phyloP scores from a whole-genome alignment of 2,797 vertebrate genomes.

The Melanitta fusca region DNA sequence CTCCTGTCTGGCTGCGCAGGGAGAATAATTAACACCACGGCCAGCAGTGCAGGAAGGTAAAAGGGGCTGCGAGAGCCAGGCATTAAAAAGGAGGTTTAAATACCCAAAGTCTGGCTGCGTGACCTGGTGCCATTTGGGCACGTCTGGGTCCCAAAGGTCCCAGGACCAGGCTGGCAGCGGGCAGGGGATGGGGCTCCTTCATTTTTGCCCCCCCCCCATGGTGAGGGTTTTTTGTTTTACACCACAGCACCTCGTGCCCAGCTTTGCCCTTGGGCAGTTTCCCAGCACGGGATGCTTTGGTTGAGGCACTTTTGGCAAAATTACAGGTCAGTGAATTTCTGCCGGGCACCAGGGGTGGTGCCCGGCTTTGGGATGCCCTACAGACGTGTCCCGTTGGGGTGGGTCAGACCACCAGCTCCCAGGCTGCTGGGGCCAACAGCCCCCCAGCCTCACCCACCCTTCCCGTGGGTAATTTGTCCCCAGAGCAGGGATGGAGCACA shows the following conservation, averaged over 20 bases:
- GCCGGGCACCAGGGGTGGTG: background rate
- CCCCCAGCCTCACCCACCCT: background rate
- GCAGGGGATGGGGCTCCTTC: background rate
- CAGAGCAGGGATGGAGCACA: too few relatives aligned
- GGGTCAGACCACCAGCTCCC: background rate
- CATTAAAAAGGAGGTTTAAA: background rate
- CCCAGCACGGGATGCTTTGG: background rate
- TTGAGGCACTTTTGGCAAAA: too few relatives aligned
- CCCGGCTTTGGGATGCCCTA: background rate
- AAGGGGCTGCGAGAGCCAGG: background rate
- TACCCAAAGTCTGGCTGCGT: background rate
- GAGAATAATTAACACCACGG: background rate
- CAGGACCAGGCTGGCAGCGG: background rate
- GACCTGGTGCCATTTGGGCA: background rate
- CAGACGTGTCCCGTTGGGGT: too few relatives aligned
- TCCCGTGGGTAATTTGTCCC: background rate
- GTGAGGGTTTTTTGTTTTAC: too few relatives aligned
- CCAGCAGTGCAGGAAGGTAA: background rate
- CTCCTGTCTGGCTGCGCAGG: background rate
- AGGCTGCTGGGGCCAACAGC: background rate
- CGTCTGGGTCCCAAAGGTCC: background rate
- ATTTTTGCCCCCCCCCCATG: too few relatives aligned
- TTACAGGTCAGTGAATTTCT: background rate
- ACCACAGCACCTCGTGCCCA: background rate
- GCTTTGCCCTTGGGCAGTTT: background rate